Base-by-base conservation (phyloP, 2,888 invertebrate species). In the Tipula confusa region DNA sequence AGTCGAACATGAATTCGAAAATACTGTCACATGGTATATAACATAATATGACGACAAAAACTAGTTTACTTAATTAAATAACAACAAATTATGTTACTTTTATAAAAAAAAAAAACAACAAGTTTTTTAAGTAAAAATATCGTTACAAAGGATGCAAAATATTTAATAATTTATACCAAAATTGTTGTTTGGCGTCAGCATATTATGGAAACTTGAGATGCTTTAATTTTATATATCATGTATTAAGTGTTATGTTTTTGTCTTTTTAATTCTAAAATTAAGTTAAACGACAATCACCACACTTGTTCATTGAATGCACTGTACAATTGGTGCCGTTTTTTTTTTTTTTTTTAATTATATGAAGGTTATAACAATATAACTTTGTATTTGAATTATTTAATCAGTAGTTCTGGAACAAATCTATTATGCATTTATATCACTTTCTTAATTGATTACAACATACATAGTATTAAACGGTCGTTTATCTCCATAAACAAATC, bases 371-470 rank as follows among this genome's bases (percentile, higher is more conserved):
- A 24, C 64, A 64, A 64, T n/a, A n/a, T 64, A 64, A 64, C 9
- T 1, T 24, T 38, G 13, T 64, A 64, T 64, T 38, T 64, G 24
- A 24, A 64, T 64, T 24, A 64, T 64, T 64, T 64, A 64, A 64
- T 64, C 64, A 64, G 24, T 9, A 6, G 7, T 64, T 64, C 64
- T 64, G 64, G 64, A 64, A 64, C 64, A 64, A 64, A 24, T 24
- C 11, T 64, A 64, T 64, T 64, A 64, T 64, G 64, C 64, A 64
- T 64, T 64, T 24, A 64, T 64, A 64, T 64, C 64, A 64, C n/a
- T n/a, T 9, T 64, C 64, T 9, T 9, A 64, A 11, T 64, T 64
- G 24, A 24, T 64, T 24, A 64, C 1, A 64, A 1, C 43, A 43
- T n/a, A n/a, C n/a, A n/a, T n/a, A n/a, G n/a, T n/a, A n/a, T 43